Evolutionary conservation across 2,113 vertebrate genomes (phyloP).

Genomic region (Todiramphus chloris): DNA sequence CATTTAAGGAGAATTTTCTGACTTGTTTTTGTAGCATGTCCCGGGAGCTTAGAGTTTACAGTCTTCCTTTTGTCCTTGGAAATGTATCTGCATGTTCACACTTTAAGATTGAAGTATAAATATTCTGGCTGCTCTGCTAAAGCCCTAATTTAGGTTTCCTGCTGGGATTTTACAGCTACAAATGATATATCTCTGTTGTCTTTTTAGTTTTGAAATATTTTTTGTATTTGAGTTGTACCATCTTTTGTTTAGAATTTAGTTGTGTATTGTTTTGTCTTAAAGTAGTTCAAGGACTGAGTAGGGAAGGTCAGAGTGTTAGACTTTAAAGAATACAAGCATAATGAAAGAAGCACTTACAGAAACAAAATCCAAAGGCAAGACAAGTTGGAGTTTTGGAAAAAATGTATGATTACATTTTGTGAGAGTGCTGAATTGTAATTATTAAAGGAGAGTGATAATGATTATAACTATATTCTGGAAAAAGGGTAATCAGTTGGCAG

Average conservation of each 20-base stretch:
- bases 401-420: background rate
- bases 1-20: background rate
- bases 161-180: background rate
- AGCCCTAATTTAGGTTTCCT: background rate
- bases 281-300: background rate
- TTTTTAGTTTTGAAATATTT: constrained; percentile 22
- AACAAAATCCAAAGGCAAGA: background rate
- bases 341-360: background rate
- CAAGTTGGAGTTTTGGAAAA: background rate
- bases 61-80: background rate
- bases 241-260: constrained; percentile 5
- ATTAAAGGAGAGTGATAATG: background rate
- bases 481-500: background rate
- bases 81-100: background rate
- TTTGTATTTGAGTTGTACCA: background rate
- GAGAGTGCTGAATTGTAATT: background rate
- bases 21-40: background rate
- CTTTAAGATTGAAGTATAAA: constrained; percentile 1
- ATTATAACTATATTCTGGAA: background rate
- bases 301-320: background rate
- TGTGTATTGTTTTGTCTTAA: constrained; percentile 21
- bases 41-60: background rate
- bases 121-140: constrained; percentile 16
- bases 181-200: background rate
- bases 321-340: background rate